phyloP scores from a whole-genome alignment of 2,113 vertebrate genomes.

The Dipodomys ordii region DNA sequence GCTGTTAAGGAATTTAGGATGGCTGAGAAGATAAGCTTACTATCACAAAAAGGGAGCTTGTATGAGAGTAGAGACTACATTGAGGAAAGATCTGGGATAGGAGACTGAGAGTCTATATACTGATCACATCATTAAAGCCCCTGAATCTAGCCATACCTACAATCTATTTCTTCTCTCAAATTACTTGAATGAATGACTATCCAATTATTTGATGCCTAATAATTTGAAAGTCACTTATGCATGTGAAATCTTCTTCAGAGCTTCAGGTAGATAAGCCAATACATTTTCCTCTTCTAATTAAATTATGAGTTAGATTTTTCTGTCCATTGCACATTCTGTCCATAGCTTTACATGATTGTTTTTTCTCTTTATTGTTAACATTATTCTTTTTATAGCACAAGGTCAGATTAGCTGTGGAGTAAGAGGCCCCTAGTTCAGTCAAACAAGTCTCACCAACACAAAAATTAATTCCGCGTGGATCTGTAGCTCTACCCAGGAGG shows the following conservation, averaged over 20 bases:
- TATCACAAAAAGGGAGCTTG: background rate
- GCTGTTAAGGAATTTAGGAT: background rate
- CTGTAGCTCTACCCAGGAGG: background rate
- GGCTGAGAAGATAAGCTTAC: background rate
- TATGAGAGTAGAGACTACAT: background rate
- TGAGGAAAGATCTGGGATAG: background rate
- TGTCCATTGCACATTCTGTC: background rate
- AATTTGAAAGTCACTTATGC: background rate
- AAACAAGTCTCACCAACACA: background rate
- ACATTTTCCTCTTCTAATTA: slow-evolving; percentile 1
- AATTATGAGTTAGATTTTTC: slow-evolving; percentile 8
- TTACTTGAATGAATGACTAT: background rate
- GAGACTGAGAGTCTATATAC: background rate
- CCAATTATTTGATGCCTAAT: background rate
- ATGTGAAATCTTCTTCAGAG: background rate
- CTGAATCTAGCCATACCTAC: background rate
- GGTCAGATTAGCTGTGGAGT: background rate
- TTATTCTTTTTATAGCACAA: background rate
- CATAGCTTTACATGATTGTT: background rate
- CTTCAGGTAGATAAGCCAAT: background rate
- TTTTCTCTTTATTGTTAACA: background rate
- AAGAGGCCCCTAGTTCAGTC: background rate
- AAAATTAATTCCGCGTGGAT: background rate
- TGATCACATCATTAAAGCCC: background rate
- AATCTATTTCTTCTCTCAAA: background rate